Base-by-base conservation (phyloP, 2,797 vertebrate species). In the Tokudaia tokunoshimensis region DNA sequence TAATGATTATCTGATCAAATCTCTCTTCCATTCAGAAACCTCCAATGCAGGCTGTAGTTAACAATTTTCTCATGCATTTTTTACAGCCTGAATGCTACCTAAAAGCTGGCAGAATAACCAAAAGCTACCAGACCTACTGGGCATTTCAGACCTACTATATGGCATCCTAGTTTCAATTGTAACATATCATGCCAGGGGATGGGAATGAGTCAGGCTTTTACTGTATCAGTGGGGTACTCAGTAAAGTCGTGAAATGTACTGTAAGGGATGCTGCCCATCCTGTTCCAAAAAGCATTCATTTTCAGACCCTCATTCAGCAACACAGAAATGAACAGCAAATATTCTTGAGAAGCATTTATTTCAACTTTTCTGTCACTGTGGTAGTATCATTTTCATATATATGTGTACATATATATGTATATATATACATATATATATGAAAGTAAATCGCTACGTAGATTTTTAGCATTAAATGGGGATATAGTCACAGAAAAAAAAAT, bases 201-300 rank as follows among this genome's bases (percentile, higher is more conserved):
- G 81, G 89, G 87, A 88, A 84, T 55, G 70, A 57, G 34, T 89
- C 47, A 65, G 86, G 47, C 79, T 11, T 55, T 89, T 89, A 63
- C 84, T 88, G 17, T 82, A 89, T 92, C 94, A 85, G 57, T 63
- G 83, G 93, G 78, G 13, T 88, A 85, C 90, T 82, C 61, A 24
- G 47, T 75, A 96, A 96, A 89, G 80, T 70, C 65, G 31, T 90
- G 92, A 94, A 89, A 78, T 92, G 80, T 52, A 90, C 81, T 29
- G n/a, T 89, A 79, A 92, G 47, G 70, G 11, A 24, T 41, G 80
- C 41, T 26, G 22, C 34, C 6, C 87, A 82, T 83, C 93, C 4
- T 0, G 0, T 80, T 92, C 87, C 76, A 24, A 70, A 91, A 87
- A 92, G n/a, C 6, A 26, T 59, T 24, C 20, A 3, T 29, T 92